Conservation (phyloP, 1,140 invertebrate genomes). For the Sitobion miscanthi region DNA sequence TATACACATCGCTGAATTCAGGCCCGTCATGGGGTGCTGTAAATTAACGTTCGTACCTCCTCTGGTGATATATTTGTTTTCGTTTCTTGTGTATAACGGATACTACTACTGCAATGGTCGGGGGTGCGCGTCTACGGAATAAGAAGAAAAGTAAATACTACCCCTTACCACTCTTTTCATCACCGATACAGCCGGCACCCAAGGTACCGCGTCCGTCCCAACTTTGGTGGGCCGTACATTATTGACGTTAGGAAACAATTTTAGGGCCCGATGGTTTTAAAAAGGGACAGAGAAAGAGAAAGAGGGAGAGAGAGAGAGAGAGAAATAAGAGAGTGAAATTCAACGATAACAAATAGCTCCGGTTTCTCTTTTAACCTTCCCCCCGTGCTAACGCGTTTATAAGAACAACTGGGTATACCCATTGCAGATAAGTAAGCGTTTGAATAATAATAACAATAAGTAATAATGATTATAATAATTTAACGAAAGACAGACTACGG, state of each 20-base stretch:
- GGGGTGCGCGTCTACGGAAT: background rate
- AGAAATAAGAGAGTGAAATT: slow-evolving; percentile 16
- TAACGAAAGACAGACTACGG: background rate
- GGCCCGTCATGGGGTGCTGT: background rate
- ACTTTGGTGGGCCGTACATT: background rate
- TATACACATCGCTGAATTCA: background rate
- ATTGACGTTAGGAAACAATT: slow-evolving; percentile 35
- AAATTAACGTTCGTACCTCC: slow-evolving; percentile 13
- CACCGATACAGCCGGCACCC: background rate
- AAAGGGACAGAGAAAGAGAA: background rate
- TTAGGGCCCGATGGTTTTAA: background rate
- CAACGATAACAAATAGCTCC: slow-evolving; percentile 32
- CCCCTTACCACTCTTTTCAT: background rate
- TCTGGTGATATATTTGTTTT: background rate
- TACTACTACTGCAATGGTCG: background rate
- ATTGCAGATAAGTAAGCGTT: background rate
- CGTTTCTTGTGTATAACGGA: background rate
- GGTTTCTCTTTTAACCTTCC: background rate
- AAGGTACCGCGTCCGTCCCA: background rate
- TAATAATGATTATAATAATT: background rate
- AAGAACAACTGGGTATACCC: slow-evolving; percentile 12
- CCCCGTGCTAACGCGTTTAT: background rate
- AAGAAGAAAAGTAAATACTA: slow-evolving; percentile 9
- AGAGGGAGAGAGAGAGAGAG: background rate
- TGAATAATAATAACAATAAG: slow-evolving; percentile 5